Percentiles rank a stretch among this genome's conserved stretches.
These are phyloP conservation scores for Lophotis ruficrista DNA, from an alignment of 2,113 vertebrate genomes.

Conservation along the genomic window DNA sequence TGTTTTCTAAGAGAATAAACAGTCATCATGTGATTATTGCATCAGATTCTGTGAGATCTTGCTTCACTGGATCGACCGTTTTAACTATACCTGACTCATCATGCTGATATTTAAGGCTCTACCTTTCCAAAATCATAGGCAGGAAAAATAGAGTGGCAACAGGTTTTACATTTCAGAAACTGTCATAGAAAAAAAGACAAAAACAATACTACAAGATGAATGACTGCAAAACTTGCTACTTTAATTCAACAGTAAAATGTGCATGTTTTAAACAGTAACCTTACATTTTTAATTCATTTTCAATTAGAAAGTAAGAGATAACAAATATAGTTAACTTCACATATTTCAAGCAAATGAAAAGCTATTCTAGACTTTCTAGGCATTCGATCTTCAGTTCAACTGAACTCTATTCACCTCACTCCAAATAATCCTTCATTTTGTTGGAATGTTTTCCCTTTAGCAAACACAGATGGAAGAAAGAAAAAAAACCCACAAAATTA, in stretches of 20 bases:
- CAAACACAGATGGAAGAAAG: neutral
- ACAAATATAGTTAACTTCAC: neutral
- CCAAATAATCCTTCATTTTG: neutral
- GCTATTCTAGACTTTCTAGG: neutral
- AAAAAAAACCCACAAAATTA: no score
- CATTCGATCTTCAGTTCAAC: neutral
- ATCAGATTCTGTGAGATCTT: neutral
- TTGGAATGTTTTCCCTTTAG: neutral
- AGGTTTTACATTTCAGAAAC: neutral
- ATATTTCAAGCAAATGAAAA: neutral
- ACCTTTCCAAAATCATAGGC: neutral
- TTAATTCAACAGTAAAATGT: neutral
- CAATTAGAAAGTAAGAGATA: neutral
- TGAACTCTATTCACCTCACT: neutral
- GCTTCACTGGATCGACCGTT: neutral
- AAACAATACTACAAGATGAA: neutral
- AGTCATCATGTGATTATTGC: neutral
- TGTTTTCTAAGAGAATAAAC: neutral
- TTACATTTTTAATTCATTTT: neutral
- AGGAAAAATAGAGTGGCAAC: neutral
- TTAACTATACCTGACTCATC: neutral
- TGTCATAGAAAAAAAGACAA: neutral
- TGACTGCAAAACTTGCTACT: neutral
- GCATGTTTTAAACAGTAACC: neutral
- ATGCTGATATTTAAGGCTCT: neutral